phyloP scores from a whole-genome alignment of 1,140 invertebrate species.

The roundworm (Caenorhabditis elegans) region DNA sequence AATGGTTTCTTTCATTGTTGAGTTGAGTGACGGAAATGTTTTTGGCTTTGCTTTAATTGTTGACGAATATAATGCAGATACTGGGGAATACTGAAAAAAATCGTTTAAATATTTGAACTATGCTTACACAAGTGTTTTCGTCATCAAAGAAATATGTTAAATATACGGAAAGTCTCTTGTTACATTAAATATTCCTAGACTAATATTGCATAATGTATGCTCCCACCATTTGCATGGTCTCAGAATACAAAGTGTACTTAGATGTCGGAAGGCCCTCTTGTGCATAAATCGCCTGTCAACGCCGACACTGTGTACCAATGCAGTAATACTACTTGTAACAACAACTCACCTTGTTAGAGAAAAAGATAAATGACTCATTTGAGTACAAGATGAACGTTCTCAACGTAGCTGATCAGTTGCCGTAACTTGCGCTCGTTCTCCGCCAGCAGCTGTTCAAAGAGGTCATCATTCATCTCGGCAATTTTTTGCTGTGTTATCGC shows the following conservation, averaged over 20 bases:
- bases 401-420: neutral
- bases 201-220: neutral
- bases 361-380: neutral
- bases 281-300: neutral
- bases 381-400: neutral
- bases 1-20: neutral
- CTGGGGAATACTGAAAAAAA: no score
- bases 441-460: slow-evolving; percentile 18
- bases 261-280: neutral
- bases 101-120: no score
- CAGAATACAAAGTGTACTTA: neutral
- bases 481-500: neutral
- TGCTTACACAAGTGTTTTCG: no score
- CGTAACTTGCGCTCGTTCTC: slow-evolving; percentile 5
- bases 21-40: no score
- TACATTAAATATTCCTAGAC: neutral
- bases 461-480: neutral
- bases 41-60: neutral
- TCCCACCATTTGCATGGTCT: neutral
- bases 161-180: no score
- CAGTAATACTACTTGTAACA: neutral
- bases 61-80: neutral
- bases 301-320: neutral
- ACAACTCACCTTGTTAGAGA: neutral
- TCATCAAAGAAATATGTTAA: no score